Base-by-base conservation (phyloP, 2,888 invertebrate genomes). In the Apodemia duryi region DNA sequence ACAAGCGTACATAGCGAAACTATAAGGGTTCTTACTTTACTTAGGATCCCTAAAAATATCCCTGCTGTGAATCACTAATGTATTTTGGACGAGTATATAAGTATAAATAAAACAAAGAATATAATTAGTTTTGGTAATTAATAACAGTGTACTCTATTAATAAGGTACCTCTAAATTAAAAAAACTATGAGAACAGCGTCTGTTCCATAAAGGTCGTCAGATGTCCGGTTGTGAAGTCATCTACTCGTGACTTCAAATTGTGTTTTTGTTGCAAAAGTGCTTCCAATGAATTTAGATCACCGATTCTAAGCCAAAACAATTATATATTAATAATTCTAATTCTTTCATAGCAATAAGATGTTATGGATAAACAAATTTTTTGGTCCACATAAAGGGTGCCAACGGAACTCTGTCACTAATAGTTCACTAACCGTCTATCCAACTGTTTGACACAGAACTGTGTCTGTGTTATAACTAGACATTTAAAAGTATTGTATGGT, bases 221-320 rank as follows among this genome's bases (percentile, higher is more conserved):
- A 80, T 78, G 80, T 85, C 84, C 83, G 83, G 76, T 78, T 62
- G 75, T 86, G 82, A 89, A 83, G 83, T 86, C 87, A 83, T 77
- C 74, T 66, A 68, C 71, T 73, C 75, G 75, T 77, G 77, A 71
- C 75, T 77, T 71, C 65, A 46, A 46, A 72, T 72, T 75, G 77
- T 73, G 72, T 75, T 38, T 72, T 71, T 72, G 71, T 66, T 62
- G 69, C 62, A 68, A 51, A 49, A 65, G 62, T 63, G 63, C 60
- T 57, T 65, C 49, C 64, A 28, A 60, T 63, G 63, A 67, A 71
- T 70, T 68, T 63, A 65, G 63, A 70, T 67, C 69, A 65, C 38
- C 32, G 32, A 3, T 60, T 57, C 46, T 60, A 3, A 62, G 51
- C 43, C 38, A 61, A 61, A 28, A 43, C 28, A 64, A 65, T 61